Evolutionary conservation across 2,888 invertebrate species (phyloP).

Genomic region (Tachina lurida): DNA sequence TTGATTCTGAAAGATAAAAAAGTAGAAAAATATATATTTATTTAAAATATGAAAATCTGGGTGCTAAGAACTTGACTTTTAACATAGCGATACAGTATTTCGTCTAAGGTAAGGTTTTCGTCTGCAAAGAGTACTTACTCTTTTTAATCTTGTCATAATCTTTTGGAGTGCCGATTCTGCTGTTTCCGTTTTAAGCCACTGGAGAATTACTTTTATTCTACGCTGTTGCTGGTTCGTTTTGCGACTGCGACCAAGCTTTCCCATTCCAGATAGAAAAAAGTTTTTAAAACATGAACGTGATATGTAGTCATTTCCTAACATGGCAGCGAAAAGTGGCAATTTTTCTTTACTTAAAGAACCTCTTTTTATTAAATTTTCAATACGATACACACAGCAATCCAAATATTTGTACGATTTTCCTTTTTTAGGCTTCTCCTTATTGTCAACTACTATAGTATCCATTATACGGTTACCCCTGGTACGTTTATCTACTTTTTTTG

Average conservation of each 20-base stretch:
- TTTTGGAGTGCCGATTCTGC: constrained; percentile 88
- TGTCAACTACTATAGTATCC: constrained; percentile 73
- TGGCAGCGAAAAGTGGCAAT: constrained; percentile 90
- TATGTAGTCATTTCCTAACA: constrained; percentile 96
- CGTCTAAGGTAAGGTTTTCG: no score
- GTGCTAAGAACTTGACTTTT: no score
- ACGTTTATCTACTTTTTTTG: constrained; percentile 78
- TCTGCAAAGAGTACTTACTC: constrained; percentile 74
- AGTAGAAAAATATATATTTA: neutral
- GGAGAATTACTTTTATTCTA: constrained; percentile 88
- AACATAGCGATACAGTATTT: no score
- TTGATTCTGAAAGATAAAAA: constrained; percentile 77
- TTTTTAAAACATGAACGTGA: constrained; percentile 86
- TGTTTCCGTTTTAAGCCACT: constrained; percentile 90
- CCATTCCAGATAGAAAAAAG: constrained; percentile 86
- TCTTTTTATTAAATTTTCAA: constrained; percentile 87
- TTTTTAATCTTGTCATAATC: constrained; percentile 86
- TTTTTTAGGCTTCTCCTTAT: constrained; percentile 68
- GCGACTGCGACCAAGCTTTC: constrained; percentile 77
- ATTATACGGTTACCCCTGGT: constrained; percentile 77
- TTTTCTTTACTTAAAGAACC: constrained; percentile 87
- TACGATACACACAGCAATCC: constrained; percentile 88
- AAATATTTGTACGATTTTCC: constrained; percentile 79
- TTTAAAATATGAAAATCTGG: neutral
- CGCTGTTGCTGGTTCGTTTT: constrained; percentile 86